A percentile compares a stretch with the other conserved stretches of the same genome.
Conservation (phyloP, 2,888 invertebrate genomes). For the Drosophila quasianomalipes region DNA sequence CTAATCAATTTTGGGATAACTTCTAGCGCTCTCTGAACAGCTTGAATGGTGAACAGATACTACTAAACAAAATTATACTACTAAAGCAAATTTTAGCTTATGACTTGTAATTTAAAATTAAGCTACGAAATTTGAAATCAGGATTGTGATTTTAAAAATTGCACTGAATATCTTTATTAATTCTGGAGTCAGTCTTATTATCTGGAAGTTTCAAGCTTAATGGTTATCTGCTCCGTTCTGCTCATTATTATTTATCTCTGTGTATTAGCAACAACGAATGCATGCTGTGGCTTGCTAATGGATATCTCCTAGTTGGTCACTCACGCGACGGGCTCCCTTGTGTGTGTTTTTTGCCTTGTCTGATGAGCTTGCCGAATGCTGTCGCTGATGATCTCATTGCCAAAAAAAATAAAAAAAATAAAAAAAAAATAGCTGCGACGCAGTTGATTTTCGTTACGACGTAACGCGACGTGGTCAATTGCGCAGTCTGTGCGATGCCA, state of each 20-base stretch:
- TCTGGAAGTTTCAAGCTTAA: background rate
- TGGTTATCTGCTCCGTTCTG: background rate
- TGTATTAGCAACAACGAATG: background rate
- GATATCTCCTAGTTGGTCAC: background rate
- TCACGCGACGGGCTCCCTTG: no score
- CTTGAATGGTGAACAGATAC: background rate
- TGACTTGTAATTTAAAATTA: background rate
- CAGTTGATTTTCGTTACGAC: slow-evolving; percentile 51
- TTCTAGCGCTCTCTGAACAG: background rate
- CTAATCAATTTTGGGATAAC: background rate
- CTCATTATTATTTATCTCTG: background rate
- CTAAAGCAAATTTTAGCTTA: background rate
- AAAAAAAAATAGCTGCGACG: slow-evolving; percentile 37
- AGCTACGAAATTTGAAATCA: background rate
- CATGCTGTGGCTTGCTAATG: background rate
- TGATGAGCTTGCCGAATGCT: slow-evolving; percentile 9
- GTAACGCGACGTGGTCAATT: slow-evolving; percentile 34
- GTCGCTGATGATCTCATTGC: slow-evolving; percentile 34
- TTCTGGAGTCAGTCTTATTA: background rate
- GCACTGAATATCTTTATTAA: background rate
- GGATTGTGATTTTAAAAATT: background rate
- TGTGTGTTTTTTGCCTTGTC: background rate
- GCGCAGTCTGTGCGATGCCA: slow-evolving; percentile 38
- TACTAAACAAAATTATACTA: background rate
- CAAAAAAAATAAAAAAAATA: slow-evolving; percentile 8